A percentile compares a stretch with the other conserved stretches of the same genome.
These are phyloP conservation scores for Menura novaehollandiae DNA, from an alignment of 2,113 vertebrate species.

Conservation along the genomic window DNA sequence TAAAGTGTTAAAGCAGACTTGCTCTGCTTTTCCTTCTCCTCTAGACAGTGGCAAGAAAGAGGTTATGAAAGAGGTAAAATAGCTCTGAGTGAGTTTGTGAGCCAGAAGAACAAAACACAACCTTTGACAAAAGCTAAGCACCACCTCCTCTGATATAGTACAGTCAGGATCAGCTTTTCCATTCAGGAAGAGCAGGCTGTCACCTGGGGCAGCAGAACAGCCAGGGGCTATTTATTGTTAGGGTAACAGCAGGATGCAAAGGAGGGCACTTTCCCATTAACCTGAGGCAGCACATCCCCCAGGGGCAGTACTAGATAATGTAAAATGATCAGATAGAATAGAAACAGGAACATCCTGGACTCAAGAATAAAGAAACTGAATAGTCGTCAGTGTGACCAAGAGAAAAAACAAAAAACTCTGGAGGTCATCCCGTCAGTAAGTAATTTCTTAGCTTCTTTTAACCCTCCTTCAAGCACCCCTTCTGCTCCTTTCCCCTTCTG, in stretches of 20 bases:
- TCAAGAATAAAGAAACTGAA: neutral
- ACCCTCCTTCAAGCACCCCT: neutral
- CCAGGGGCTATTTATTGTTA: neutral
- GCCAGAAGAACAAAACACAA: neutral
- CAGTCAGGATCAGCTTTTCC: neutral
- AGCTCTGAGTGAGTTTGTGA: neutral
- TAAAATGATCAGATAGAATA: neutral
- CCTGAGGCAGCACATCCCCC: neutral
- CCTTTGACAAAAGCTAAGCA: neutral
- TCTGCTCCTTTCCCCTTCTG: neutral
- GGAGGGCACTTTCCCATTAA: neutral
- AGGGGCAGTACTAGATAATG: neutral
- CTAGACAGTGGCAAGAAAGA: neutral
- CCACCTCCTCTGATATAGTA: neutral
- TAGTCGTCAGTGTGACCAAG: neutral
- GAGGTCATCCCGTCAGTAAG: neutral
- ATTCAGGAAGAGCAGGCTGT: neutral
- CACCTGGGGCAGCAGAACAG: neutral
- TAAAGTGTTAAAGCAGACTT: neutral
- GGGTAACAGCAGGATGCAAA: neutral
- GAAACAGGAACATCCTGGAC: neutral
- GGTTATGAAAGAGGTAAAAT: neutral
- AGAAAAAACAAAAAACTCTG: neutral
- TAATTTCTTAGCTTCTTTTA: neutral
- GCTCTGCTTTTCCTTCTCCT: neutral